A percentile compares a stretch with the other conserved stretches of the same genome.
Evolutionary conservation across 2,113 vertebrate genomes (phyloP).

Genomic region (Caranx melampygus): DNA sequence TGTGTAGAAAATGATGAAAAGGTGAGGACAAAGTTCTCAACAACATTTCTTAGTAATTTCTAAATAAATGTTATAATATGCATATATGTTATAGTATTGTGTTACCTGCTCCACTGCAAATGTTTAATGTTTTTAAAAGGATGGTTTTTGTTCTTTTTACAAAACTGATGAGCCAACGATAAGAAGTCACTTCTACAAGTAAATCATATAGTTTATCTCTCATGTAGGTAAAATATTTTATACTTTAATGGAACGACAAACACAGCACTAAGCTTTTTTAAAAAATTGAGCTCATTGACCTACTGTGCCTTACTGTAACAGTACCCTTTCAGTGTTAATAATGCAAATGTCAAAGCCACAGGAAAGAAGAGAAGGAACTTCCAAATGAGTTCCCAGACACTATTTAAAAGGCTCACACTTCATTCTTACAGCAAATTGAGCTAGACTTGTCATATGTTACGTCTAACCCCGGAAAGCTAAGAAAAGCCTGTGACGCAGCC

Average conservation of each 20-base stretch:
- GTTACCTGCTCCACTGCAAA: no score
- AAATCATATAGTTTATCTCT: no score
- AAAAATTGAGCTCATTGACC: background rate
- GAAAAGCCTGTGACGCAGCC: background rate
- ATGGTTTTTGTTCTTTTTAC: no score
- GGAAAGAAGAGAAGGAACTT: background rate
- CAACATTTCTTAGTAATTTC: no score
- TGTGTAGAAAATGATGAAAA: no score
- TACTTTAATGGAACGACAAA: background rate
- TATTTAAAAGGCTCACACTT: conserved; percentile 17
- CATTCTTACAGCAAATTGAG: conserved; percentile 20
- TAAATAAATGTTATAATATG: no score
- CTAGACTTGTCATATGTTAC: conserved; percentile 3
- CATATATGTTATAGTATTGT: no score
- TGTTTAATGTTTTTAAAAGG: no score
- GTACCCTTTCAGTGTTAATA: conserved; percentile 14
- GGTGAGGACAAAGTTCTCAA: no score
- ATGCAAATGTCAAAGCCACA: conserved; percentile 22
- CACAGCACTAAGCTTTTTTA: background rate
- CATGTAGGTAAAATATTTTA: background rate
- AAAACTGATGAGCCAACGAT: no score
- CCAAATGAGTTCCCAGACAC: conserved; percentile 1
- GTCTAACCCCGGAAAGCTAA: background rate
- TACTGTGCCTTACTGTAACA: background rate
- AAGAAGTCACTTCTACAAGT: no score